Base-by-base conservation (phyloP, 2,113 vertebrate species). In the Burhinus bistriatus region DNA sequence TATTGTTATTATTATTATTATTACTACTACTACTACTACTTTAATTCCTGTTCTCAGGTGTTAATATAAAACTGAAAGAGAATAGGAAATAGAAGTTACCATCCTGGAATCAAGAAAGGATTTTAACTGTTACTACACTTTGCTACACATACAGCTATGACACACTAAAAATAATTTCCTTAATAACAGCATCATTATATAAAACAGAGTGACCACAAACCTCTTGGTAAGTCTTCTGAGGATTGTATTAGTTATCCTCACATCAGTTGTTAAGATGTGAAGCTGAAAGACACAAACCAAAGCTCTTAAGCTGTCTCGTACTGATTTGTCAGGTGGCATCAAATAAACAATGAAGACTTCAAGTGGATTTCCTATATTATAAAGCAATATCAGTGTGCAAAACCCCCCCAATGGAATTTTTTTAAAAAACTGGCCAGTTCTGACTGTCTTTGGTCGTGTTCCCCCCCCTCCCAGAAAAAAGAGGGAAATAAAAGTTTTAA, bases 401-500 rank as follows among this genome's bases (percentile, higher is more conserved):
- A 40, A 69, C 62, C 17, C 1, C 7, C 13, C 72, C 3, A 19
- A 1, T 26, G 8, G 12, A 61, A 1, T 29, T 66, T 81, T 70
- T 90, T 77, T 8, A 5, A 36, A 68, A 78, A 84, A 26, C 2
- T 40, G 18, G 2, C 1, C 29, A 75, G 15, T n/a, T 91, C 23
- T 55, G 22, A 73, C 15, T 27, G 6, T 75, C 7, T 79, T 54
- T 61, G 6, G 6, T 59, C 17, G 22, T 49, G 40, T 40, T 32
- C 1, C 6, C 27, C 20, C 2, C 15, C 3, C 6, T 2, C 11
- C 6, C 14, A 2, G 4, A 36, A 27, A 83, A 58, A 54, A 38
- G 2, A 68, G 2, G 11, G 9, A 65, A 76, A 92, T 30, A 14
- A 19, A 47, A 72, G 15, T 80, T 80, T 83, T 57, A 27, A 61